phyloP scores from a whole-genome alignment of 2,888 invertebrate genomes.

The Lithodes maja region DNA sequence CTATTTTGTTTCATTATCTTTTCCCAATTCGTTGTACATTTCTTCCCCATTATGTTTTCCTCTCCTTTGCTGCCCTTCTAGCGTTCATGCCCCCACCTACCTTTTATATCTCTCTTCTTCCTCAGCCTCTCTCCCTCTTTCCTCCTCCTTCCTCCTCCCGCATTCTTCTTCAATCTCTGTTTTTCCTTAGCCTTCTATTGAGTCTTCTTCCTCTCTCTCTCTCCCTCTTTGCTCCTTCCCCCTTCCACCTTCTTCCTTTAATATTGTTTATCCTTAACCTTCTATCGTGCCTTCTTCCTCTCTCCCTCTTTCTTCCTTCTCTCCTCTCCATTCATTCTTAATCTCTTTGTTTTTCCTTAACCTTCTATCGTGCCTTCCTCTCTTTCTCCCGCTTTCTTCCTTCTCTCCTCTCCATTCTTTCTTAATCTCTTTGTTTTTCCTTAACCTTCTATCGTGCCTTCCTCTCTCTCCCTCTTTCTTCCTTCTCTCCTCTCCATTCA shows the following conservation, averaged over 20 bases:
- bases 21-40: not conserved
- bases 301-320: not conserved
- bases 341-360: not conserved
- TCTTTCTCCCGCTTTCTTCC: conserved; percentile 3
- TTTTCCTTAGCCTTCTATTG: not conserved
- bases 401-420: not conserved
- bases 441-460: not conserved
- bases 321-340: not conserved
- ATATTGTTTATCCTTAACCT: not conserved
- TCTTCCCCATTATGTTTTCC: not conserved
- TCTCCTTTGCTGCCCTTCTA: not conserved
- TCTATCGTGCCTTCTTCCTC: not conserved
- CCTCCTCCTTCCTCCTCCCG: not conserved
- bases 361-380: not conserved
- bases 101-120: not conserved
- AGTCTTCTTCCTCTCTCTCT: not conserved
- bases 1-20: not conserved
- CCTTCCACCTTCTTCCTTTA: not conserved
- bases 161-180: not conserved
- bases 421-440: not conserved
- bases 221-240: not conserved
- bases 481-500: not conserved
- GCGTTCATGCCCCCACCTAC: not conserved
- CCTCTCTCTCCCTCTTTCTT: conserved; percentile 5
- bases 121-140: not conserved